These are phyloP conservation scores for Gobius niger DNA, from an alignment of 2,113 vertebrate genomes.

Conservation along the genomic window DNA sequence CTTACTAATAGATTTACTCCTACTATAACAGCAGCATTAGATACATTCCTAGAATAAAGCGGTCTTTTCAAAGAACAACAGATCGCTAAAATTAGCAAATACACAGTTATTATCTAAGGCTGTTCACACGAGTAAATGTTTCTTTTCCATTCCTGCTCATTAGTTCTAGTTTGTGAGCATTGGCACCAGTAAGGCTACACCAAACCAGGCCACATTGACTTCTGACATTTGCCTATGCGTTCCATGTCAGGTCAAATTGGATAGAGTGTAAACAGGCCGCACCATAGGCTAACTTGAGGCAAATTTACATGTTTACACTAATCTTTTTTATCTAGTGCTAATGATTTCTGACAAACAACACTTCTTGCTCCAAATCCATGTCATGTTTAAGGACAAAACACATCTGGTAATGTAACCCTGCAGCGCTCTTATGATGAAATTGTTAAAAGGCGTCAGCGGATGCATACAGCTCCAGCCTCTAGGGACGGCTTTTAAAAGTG, in stretches of 20 bases:
- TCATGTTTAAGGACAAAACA: not conserved
- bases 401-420: not conserved
- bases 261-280: slow-evolving; percentile 6
- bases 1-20: not conserved
- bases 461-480: not conserved
- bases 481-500: slow-evolving; percentile 3
- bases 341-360: not conserved
- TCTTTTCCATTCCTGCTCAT: not conserved
- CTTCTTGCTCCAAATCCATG: not conserved
- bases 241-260: slow-evolving; percentile 10
- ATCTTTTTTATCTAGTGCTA: not conserved
- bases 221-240: slow-evolving; percentile 7
- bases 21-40: not conserved
- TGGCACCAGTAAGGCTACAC: not conserved
- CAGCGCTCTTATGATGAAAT: not conserved
- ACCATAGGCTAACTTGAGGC: not conserved
- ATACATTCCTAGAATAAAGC: not conserved
- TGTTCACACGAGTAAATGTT: not conserved
- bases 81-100: not conserved
- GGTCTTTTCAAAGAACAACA: not conserved
- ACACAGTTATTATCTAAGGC: not conserved
- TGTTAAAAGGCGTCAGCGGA: slow-evolving; percentile 6
- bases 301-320: slow-evolving; percentile 3
- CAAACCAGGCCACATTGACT: slow-evolving; percentile 1
- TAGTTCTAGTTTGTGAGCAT: not conserved